A percentile compares a stretch with the other conserved stretches of the same genome.
Conservation (phyloP, 2,113 vertebrate species). For the Zapornia atra region DNA sequence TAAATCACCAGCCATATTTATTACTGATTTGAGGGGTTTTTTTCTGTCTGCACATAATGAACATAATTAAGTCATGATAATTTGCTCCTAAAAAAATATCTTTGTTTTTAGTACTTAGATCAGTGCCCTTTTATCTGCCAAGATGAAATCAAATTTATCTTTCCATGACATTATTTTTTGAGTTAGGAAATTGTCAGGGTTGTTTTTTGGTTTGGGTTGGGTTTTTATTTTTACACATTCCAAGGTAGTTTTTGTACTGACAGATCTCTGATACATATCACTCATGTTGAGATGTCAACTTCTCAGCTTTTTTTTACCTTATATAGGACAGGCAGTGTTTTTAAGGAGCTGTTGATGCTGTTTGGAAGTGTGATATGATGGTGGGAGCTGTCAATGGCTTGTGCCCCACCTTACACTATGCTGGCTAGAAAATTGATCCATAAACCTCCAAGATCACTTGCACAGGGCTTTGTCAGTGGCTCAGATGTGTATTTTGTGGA, state of each 20-base stretch:
- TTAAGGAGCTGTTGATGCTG: not conserved
- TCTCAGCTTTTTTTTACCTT: not conserved
- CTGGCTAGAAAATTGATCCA: constrained; percentile 26
- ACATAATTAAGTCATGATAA: constrained; percentile 20
- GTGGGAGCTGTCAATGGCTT: not conserved
- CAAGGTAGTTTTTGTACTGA: constrained; percentile 16
- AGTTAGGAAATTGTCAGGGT: constrained; percentile 3
- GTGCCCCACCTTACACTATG: not conserved
- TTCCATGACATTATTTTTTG: constrained; percentile 4
- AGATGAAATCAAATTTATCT: constrained; percentile 1
- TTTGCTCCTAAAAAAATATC: constrained; percentile 31
- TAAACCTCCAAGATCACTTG: constrained; percentile 18
- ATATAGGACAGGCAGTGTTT: constrained; percentile 5
- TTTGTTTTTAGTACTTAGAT: constrained; percentile 38
- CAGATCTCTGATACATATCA: constrained; percentile 12
- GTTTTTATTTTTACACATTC: not conserved
- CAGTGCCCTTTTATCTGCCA: constrained; percentile 41
- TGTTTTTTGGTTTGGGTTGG: not conserved
- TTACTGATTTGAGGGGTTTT: not conserved
- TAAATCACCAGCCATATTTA: constrained; percentile 25
- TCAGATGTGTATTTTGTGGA: not conserved
- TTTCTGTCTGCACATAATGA: constrained; percentile 2
- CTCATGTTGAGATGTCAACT: not conserved
- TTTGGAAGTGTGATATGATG: not conserved
- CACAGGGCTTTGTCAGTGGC: not conserved